Evolutionary conservation across 2,888 invertebrate species (phyloP), one percentile per base, ranked within the genome.

Genomic region (Torymus auratus): DNA sequence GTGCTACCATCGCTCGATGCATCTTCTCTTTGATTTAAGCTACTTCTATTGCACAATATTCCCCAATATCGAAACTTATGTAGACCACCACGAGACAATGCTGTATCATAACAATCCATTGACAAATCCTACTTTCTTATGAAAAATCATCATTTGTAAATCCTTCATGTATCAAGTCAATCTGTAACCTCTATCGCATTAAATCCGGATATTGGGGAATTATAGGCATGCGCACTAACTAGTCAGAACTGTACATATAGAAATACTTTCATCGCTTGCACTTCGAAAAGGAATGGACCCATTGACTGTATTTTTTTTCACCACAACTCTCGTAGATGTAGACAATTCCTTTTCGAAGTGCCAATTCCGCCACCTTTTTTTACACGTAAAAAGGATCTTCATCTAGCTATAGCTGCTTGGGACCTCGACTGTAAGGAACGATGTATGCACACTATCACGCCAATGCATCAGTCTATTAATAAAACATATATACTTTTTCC

Each of bases 201-300:
- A 41, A 58, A 80, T 64, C 78, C 82, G 62, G 81, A 83, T 83
- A 80, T 85, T 86, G 87, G 88, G 88, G 87, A 89, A 86, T 50
- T 58, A 76, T 89, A 88, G 89, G 90, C 90, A 90, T 90, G 89
- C 88, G 88, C 88, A 90, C 90, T 90, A 90, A 90, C 90, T 88
- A 87, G 88, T 86, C 86, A 85, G 85, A 86, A 85, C 86, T 89
- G 89, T 89, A 89, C 82, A 89, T 89, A 89, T 87, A 87, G 85
- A 86, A 85, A 84, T 83, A 87, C 84, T 88, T 87, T 86, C 85
- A 89, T 86, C 84, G 89, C 89, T 89, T 89, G 88, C 84, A 85
- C 85, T 84, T 85, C 83, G 86, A 86, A 86, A 86, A 73, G 68
- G 65, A 72, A 61, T 50, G 53, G 20, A 56, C 10, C 1, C 4